These are phyloP conservation scores for Sycophaga agraensis DNA, from an alignment of 1,140 invertebrate species.

Conservation along the genomic window DNA sequence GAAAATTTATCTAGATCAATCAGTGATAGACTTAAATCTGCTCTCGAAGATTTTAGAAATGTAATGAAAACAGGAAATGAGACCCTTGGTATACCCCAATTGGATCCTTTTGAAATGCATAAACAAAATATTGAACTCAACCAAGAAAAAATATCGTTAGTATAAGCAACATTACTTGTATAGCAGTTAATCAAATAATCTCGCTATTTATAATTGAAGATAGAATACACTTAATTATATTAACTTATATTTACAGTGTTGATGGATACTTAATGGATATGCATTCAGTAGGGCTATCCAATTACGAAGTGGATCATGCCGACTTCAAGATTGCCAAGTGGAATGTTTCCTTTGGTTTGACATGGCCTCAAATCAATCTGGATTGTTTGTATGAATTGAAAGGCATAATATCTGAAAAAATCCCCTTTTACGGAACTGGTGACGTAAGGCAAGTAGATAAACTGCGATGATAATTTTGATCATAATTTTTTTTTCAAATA, in stretches of 20 bases:
- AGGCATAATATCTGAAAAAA: background rate
- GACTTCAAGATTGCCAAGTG: conserved; percentile 12
- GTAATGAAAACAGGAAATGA: conserved; percentile 23
- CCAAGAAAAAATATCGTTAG: background rate
- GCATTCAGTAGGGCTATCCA: conserved; percentile 18
- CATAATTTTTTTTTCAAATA: too few relatives aligned
- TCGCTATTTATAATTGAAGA: too few relatives aligned
- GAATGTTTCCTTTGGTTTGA: conserved; percentile 20
- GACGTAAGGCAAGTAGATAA: conserved; percentile 9
- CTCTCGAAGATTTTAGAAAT: conserved; percentile 19
- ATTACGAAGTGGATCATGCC: conserved; percentile 18
- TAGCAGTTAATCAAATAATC: too few relatives aligned
- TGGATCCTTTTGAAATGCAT: conserved; percentile 18
- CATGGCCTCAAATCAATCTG: conserved; percentile 16
- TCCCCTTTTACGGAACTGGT: conserved; percentile 23
- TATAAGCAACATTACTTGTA: background rate
- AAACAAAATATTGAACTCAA: background rate
- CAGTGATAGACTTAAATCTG: conserved; percentile 4
- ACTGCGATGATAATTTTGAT: too few relatives aligned
- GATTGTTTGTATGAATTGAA: conserved; percentile 2
- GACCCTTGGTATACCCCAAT: conserved; percentile 20
- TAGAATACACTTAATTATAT: too few relatives aligned
- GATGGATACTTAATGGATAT: background rate
- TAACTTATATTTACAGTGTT: background rate
- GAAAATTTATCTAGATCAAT: too few relatives aligned